These are phyloP conservation scores for Ceratosolen fusciceps DNA, from an alignment of 1,140 invertebrate genomes.

Conservation along the genomic window DNA sequence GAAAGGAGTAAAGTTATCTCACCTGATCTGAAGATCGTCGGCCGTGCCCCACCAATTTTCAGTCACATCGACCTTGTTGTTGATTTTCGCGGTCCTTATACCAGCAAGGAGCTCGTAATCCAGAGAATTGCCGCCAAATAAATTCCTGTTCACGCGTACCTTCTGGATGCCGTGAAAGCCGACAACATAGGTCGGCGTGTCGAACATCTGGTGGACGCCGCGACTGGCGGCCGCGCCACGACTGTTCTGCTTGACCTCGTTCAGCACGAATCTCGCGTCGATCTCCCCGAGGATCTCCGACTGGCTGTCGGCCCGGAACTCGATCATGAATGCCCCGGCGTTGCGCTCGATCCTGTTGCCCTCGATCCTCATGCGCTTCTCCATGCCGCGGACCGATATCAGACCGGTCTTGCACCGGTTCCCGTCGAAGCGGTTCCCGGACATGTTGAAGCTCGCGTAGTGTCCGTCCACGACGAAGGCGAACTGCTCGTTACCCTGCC, in stretches of 20 bases:
- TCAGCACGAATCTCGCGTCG: slow-evolving; percentile 83
- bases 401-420: slow-evolving; percentile 89
- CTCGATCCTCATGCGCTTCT: slow-evolving; percentile 92
- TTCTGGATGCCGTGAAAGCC: slow-evolving; percentile 96
- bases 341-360: slow-evolving; percentile 86
- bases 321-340: slow-evolving; percentile 86
- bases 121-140: slow-evolving; percentile 89
- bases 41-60: slow-evolving; percentile 97
- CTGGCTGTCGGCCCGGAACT: slow-evolving; percentile 92
- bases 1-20: too few species aligned
- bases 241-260: slow-evolving; percentile 83
- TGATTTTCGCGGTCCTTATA: slow-evolving; percentile 87
- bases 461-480: slow-evolving; percentile 90
- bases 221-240: slow-evolving; percentile 53
- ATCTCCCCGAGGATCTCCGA: slow-evolving; percentile 92
- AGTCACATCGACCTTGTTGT: slow-evolving; percentile 88
- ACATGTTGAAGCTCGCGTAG: slow-evolving; percentile 88
- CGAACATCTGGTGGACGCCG: slow-evolving; percentile 69
- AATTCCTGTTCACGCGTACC: slow-evolving; percentile 90
- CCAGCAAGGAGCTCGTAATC: slow-evolving; percentile 96
- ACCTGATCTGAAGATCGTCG: slow-evolving; percentile 78
- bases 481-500: slow-evolving; percentile 89
- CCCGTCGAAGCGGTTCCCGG: slow-evolving; percentile 86
- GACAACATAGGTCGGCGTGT: slow-evolving; percentile 85
- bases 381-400: slow-evolving; percentile 93